Evolutionary conservation across 2,888 invertebrate species (phyloP).

Genomic region (Andrena chrysosceles): DNA sequence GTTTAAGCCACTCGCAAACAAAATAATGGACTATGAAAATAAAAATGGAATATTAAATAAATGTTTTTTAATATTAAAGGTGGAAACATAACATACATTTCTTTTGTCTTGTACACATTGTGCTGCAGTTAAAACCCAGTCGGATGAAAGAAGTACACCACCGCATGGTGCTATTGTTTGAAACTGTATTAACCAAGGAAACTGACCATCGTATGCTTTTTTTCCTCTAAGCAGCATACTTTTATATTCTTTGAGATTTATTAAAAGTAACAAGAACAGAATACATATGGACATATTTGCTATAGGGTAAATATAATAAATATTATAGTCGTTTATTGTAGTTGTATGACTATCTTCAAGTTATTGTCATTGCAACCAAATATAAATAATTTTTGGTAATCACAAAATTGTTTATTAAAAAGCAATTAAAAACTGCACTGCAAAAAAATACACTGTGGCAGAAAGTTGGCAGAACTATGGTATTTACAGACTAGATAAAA

Average conservation of each 20-base stretch:
- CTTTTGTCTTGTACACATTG: slow-evolving; percentile 74
- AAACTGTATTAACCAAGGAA: slow-evolving; percentile 77
- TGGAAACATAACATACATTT: slow-evolving; percentile 62
- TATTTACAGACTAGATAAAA: slow-evolving; percentile 51
- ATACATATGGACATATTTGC: slow-evolving; percentile 70
- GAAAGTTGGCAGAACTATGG: neutral
- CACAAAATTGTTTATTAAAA: slow-evolving; percentile 54
- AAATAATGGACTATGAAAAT: slow-evolving; percentile 67
- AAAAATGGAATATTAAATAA: slow-evolving; percentile 24
- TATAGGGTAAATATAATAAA: slow-evolving; percentile 21
- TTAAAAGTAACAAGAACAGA: slow-evolving; percentile 61
- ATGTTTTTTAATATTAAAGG: neutral
- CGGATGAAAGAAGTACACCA: slow-evolving; percentile 72
- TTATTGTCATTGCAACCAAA: neutral
- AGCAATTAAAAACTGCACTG: too few species aligned
- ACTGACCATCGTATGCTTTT: slow-evolving; percentile 67
- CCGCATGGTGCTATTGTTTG: slow-evolving; percentile 75
- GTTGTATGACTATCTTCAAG: slow-evolving; percentile 30
- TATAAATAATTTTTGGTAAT: slow-evolving; percentile 6
- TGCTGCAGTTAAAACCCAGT: slow-evolving; percentile 76
- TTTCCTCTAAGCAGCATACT: slow-evolving; percentile 60
- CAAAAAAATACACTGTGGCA: slow-evolving; percentile 40
- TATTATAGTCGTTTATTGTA: neutral
- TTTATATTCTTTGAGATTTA: slow-evolving; percentile 55
- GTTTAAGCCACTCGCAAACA: slow-evolving; percentile 70